phyloP scores from a whole-genome alignment of 2,113 vertebrate genomes.

The Oryzias curvinotus region DNA sequence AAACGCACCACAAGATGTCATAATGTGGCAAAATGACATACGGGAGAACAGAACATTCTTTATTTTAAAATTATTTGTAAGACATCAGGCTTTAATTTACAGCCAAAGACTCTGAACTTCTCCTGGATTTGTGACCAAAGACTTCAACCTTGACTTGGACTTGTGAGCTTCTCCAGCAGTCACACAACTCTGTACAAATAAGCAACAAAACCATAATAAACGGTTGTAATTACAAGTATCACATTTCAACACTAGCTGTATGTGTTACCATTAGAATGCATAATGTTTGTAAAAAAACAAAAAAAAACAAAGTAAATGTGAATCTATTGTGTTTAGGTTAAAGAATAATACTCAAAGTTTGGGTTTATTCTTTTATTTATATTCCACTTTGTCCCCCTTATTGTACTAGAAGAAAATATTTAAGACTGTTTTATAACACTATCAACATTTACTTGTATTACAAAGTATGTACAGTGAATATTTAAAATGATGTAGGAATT shows the following conservation, averaged over 20 bases:
- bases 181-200: slow-evolving; percentile 9
- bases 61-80: too few species aligned
- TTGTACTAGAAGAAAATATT: slow-evolving; percentile 52
- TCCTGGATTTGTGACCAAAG: too few species aligned
- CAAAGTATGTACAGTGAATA: slow-evolving; percentile 66
- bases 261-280: slow-evolving; percentile 60
- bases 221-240: slow-evolving; percentile 69
- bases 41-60: too few species aligned
- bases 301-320: slow-evolving; percentile 51
- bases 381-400: slow-evolving; percentile 33
- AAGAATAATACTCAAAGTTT: slow-evolving; percentile 41
- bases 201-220: slow-evolving; percentile 26
- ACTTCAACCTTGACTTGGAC: too few species aligned
- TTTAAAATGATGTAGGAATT: slow-evolving; percentile 58
- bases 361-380: slow-evolving; percentile 39
- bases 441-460: slow-evolving; percentile 48
- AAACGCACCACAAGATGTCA: too few species aligned
- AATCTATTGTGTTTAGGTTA: slow-evolving; percentile 65
- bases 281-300: slow-evolving; percentile 68
- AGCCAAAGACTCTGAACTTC: too few species aligned
- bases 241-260: slow-evolving; percentile 64
- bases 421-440: slow-evolving; percentile 61
- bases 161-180: too few species aligned
- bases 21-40: too few species aligned
- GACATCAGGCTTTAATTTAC: too few species aligned